Base-by-base conservation (phyloP, 2,888 invertebrate genomes). In the Trichogramma evanescens region DNA sequence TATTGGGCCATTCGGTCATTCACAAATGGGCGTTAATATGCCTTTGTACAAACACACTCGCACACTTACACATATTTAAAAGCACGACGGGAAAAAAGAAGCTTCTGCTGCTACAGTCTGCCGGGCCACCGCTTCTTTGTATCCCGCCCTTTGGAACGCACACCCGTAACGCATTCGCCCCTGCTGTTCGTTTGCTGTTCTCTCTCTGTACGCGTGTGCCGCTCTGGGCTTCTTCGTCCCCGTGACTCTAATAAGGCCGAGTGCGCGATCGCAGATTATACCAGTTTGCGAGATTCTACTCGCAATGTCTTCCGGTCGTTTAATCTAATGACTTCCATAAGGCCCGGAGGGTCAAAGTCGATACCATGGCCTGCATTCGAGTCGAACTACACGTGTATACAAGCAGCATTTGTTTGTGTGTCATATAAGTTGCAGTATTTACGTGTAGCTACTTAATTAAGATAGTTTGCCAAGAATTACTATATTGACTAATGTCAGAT, bases 231-330 rank as follows among this genome's bases (percentile, higher is more conserved):
- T 26, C 26, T 26, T 26, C 26, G 26, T 26, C 26, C 26, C 26
- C 26, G 26, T 26, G 26, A 26, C 67, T 68, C 69, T 72, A 58
- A 58, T 61, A 63, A 61, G 63, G 66, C 67, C 69, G 59, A 26
- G 39, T n/a, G 43, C 45, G 54, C 63, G 65, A 66, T 68, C 65
- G 62, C 64, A 69, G 68, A 68, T 70, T 71, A 62, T 62, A 56
- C 2, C 26, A 26, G 26, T 26, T 26, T 26, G 26, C 26, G 26
- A 26, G 26, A 26, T 26, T 26, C 26, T 26, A 26, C 26, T 67
- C 66, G 63, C 61, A 74, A 71, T 70, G 69, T 70, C 71, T 74
- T 74, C 74, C 74, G 74, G 70, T 69, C 67, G 69, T 71, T 70
- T 67, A 70, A 69, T 70, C 60, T 59, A 65, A 62, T 57, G 56